phyloP scores from a whole-genome alignment of 2,113 vertebrate genomes.

The Globicephala melas region DNA sequence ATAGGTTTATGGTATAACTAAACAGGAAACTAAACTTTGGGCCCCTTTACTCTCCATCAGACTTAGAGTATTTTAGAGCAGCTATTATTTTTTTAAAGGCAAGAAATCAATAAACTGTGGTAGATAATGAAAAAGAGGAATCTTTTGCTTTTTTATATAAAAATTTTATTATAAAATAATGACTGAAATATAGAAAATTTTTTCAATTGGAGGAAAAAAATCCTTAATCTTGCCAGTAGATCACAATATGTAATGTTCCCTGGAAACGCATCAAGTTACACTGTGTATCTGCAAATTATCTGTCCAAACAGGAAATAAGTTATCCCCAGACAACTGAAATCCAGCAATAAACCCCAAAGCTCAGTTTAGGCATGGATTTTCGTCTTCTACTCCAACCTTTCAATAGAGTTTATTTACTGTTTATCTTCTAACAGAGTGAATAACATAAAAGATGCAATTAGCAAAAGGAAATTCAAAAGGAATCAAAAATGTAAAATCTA shows the following conservation, averaged over 20 bases:
- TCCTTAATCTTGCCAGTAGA: background rate
- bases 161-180: background rate
- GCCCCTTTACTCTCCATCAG: background rate
- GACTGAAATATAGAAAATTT: background rate
- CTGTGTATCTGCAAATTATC: background rate
- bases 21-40: background rate
- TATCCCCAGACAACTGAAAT: background rate
- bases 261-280: background rate
- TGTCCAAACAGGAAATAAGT: slow-evolving; percentile 6
- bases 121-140: background rate
- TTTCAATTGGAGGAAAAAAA: background rate
- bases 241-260: background rate
- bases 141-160: background rate
- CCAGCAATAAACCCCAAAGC: background rate
- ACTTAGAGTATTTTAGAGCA: background rate
- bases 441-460: background rate
- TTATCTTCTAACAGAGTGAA: background rate
- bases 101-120: background rate
- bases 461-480: background rate
- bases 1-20: background rate
- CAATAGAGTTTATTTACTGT: background rate
- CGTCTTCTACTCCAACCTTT: background rate
- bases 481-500: background rate
- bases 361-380: background rate
- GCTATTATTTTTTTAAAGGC: background rate